Evolutionary conservation across 2,113 vertebrate genomes (phyloP), one percentile per base, ranked within the genome.

Genomic region (Campylomormyrus tamandua): DNA sequence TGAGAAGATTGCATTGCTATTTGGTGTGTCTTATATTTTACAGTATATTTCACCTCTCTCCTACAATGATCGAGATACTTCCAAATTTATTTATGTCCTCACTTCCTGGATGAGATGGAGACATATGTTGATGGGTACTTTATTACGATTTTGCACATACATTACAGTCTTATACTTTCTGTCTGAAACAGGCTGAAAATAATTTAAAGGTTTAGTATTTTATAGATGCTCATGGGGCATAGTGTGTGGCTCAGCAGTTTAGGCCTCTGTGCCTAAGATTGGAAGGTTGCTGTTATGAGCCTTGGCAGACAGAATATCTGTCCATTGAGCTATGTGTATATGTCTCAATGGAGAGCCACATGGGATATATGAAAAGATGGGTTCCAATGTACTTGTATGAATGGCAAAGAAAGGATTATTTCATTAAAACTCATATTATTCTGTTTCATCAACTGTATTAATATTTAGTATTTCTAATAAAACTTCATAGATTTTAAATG

Each of bases 21-120:
- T 50, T n/a, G 19, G 66, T 87, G 86, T 83, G 83, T 90, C 91
- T 91, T 94, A 94, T 93, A 91, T 93, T 93, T 94, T 92, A n/a
- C 56, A 62, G 6, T n/a, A 62, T 62, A 62, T 62, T 62, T n/a
- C 24, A 62, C 58, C 24, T 58, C 21, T 58, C 5, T 27, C 24
- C 24, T 62, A 62, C 8, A 62, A 27, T n/a, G 24, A 62, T 62
- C 6, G 24, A 62, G 58, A 27, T 62, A 62, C 24, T 8, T 62
- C 58, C 7, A 62, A n/a, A 27, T 62, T 62, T 62, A 62, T n/a
- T 62, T 27, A 62, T n/a, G 24, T 62, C 58, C 58, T 27, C 58
- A 62, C 24, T 62, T 62, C 58, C 58, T 62, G 58, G 58, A 62
- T 56, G 58, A 62, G n/a, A 62, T 24, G 1, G 8, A 10, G 58